Base-by-base conservation (phyloP, 2,113 vertebrate genomes). In the Typhlomys cinereus region DNA sequence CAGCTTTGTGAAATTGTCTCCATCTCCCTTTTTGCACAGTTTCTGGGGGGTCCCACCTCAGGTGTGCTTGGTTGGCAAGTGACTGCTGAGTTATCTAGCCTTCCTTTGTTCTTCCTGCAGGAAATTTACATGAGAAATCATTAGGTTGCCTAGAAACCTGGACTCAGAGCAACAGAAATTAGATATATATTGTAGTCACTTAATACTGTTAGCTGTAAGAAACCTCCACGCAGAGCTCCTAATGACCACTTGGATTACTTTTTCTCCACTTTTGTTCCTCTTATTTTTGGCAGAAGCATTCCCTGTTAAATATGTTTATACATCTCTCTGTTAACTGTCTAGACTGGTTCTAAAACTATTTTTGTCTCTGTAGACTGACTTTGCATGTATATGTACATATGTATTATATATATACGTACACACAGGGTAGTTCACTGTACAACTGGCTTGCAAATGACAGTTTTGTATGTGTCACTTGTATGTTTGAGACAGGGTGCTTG, bases 51-150 rank as follows among this genome's bases (percentile, higher is more conserved):
- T n/a, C n/a, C n/a, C n/a, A n/a, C n/a, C n/a, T n/a, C n/a, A n/a
- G n/a, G n/a, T n/a, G n/a, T n/a, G n/a, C n/a, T n/a, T n/a, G n/a
- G n/a, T n/a, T n/a, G n/a, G n/a, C n/a, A n/a, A n/a, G n/a, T n/a
- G n/a, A n/a, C n/a, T n/a, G n/a, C n/a, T n/a, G n/a, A n/a, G n/a
- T n/a, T n/a, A n/a, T n/a, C n/a, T n/a, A n/a, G n/a, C n/a, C n/a
- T n/a, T n/a, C n/a, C n/a, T n/a, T n/a, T 34, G 17, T 36, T 18
- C 27, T 50, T 48, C 8, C 21, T 81, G 17, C 80, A 39, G 29
- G 59, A 74, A 92, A 89, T 61, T 80, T 92, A 88, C 59, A 34
- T 59, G 57, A 64, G 74, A 85, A 89, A 74, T 73, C 48, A 84
- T n/a, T 64, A 74, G n/a, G 29, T 92, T 69, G 59, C 17, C 67